Percentiles rank a stretch among this genome's conserved stretches.
These are phyloP conservation scores for Macquaria ambigua DNA, from an alignment of 2,113 vertebrate genomes.

Conservation along the genomic window DNA sequence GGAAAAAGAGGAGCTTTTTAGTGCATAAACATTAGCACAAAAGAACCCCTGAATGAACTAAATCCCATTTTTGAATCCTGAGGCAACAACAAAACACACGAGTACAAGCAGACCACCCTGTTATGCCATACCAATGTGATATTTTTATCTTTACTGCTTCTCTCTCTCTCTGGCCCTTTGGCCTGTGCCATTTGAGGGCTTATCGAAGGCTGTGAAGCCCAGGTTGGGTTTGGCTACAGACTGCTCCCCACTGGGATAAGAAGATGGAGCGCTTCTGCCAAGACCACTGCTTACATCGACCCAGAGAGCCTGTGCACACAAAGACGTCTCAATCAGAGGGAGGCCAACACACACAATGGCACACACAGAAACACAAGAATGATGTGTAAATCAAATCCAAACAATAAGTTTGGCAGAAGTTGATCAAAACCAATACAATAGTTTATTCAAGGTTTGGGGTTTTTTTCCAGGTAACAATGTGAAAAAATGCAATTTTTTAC, in stretches of 20 bases:
- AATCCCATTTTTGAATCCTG: slow-evolving; percentile 69
- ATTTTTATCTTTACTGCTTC: slow-evolving; percentile 50
- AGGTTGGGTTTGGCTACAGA: slow-evolving; percentile 62
- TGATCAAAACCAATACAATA: slow-evolving; percentile 36
- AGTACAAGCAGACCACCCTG: slow-evolving; percentile 72
- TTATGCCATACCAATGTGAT: slow-evolving; percentile 39
- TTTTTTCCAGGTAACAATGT: slow-evolving; percentile 31
- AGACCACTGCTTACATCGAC: slow-evolving; percentile 63
- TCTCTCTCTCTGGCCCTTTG: slow-evolving; percentile 44
- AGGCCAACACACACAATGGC: slow-evolving; percentile 9
- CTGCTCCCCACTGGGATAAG: slow-evolving; percentile 64
- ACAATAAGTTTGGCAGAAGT: slow-evolving; percentile 14
- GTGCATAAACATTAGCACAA: slow-evolving; percentile 70
- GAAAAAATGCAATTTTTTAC: slow-evolving; percentile 6
- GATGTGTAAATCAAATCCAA: slow-evolving; percentile 11
- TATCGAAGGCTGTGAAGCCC: slow-evolving; percentile 68
- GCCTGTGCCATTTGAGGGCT: slow-evolving; percentile 70
- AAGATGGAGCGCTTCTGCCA: slow-evolving; percentile 68
- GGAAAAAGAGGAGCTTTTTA: slow-evolving; percentile 61
- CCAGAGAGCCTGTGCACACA: slow-evolving; percentile 54
- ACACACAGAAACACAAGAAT: slow-evolving; percentile 1
- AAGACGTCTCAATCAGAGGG: slow-evolving; percentile 66
- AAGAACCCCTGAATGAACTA: slow-evolving; percentile 63
- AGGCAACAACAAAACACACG: slow-evolving; percentile 72
- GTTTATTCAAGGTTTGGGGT: slow-evolving; percentile 19